A percentile compares a stretch with the other conserved stretches of the same genome.
Evolutionary conservation across 2,888 invertebrate genomes (phyloP).

Genomic region (Anagyrus pseudococci): DNA sequence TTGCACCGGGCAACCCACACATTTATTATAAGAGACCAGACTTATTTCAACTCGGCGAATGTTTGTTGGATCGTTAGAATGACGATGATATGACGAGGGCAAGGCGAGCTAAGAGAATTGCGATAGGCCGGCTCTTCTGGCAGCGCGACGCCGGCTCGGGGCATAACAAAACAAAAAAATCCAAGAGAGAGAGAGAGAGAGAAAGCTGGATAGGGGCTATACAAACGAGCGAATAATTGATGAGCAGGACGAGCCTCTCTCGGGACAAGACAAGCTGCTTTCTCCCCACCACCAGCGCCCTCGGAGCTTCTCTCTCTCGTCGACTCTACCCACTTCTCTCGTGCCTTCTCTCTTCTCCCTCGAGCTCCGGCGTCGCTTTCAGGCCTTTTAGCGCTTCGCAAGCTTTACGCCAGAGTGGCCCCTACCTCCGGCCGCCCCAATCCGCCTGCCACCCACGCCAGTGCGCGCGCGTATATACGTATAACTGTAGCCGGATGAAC

Average conservation of each 20-base stretch:
- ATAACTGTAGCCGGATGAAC: too few species aligned
- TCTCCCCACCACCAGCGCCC: neutral
- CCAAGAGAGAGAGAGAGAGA: slow-evolving; percentile 2
- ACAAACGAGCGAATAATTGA: slow-evolving; percentile 34
- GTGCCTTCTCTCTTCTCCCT: too few species aligned
- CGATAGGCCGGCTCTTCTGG: neutral
- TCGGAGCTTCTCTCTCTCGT: too few species aligned
- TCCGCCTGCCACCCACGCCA: too few species aligned
- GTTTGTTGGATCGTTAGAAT: slow-evolving; percentile 10
- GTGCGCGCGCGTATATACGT: neutral
- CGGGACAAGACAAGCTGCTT: neutral
- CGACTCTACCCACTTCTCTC: too few species aligned
- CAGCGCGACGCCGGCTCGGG: neutral
- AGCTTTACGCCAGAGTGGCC: neutral
- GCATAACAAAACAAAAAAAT: neutral
- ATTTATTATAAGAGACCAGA: neutral
- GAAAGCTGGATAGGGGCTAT: neutral
- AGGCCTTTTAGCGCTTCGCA: slow-evolving; percentile 2
- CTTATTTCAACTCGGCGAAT: neutral
- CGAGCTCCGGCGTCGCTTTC: too few species aligned
- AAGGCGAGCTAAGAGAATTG: too few species aligned
- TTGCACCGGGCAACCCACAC: too few species aligned
- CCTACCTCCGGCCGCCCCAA: too few species aligned
- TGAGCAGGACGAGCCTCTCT: slow-evolving; percentile 3
- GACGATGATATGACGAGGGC: neutral